Conservation (phyloP, 2,888 invertebrate species). For the Notocelia uddmanniana region DNA sequence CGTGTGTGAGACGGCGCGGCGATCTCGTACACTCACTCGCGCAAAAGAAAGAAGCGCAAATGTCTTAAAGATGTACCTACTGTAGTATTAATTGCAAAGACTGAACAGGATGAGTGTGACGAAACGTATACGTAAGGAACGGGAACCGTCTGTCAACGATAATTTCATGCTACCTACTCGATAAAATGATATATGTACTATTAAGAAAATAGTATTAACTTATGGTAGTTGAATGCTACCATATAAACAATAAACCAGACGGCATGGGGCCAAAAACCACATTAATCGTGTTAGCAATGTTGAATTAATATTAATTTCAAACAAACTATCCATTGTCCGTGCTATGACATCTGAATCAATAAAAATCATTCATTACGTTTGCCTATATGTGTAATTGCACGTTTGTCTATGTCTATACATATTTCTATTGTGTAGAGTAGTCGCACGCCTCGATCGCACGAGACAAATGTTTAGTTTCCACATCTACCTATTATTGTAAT, state of each 20-base stretch:
- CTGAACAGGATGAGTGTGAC: too few species aligned
- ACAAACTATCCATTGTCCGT: conserved; percentile 18
- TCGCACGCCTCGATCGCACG: conserved; percentile 46
- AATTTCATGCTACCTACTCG: neutral
- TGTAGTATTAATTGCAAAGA: too few species aligned
- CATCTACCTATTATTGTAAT: conserved; percentile 62
- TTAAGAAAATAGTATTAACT: too few species aligned
- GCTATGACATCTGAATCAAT: conserved; percentile 31
- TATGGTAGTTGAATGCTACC: neutral
- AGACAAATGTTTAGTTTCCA: conserved; percentile 54
- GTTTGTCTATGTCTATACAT: conserved; percentile 18
- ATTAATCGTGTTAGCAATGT: neutral
- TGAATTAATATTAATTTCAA: conserved; percentile 22
- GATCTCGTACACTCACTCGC: too few species aligned
- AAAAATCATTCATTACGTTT: conserved; percentile 26
- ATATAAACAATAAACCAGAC: conserved; percentile 11
- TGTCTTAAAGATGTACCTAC: too few species aligned
- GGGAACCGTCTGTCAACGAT: too few species aligned
- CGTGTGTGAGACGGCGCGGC: too few species aligned
- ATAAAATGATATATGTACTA: neutral
- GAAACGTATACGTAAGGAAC: too few species aligned
- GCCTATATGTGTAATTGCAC: conserved; percentile 26
- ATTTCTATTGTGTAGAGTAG: conserved; percentile 43
- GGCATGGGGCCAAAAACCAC: neutral
- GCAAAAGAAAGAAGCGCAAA: too few species aligned